These are phyloP conservation scores for Lipotes vexillifer DNA, from an alignment of 2,113 vertebrate genomes.

Conservation along the genomic window DNA sequence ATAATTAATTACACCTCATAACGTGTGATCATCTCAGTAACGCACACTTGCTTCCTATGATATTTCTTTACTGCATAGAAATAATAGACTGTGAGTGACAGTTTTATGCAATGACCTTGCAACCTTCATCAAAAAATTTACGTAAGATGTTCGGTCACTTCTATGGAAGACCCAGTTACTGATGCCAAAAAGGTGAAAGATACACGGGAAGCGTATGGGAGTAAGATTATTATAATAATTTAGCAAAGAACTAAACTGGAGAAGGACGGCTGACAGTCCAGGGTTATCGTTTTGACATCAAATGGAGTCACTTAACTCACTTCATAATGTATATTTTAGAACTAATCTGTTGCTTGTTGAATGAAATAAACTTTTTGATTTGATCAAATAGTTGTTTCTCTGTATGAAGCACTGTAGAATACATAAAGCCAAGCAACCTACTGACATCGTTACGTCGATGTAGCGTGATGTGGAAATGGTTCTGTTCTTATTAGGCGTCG, in stretches of 20 bases:
- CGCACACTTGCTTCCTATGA: conserved; percentile 42
- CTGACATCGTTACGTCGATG: neutral
- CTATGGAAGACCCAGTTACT: conserved; percentile 57
- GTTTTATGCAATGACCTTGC: conserved; percentile 40
- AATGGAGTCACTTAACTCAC: neutral
- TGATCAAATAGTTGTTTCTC: neutral
- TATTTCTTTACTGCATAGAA: conserved; percentile 55
- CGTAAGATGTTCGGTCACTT: conserved; percentile 54
- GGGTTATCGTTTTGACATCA: neutral
- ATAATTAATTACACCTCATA: conserved; percentile 64
- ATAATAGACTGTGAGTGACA: conserved; percentile 59
- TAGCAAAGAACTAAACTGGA: neutral
- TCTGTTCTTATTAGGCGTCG: neutral
- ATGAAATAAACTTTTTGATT: neutral
- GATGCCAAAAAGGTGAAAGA: conserved; percentile 54
- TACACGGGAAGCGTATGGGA: conserved; percentile 29
- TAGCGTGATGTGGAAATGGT: neutral
- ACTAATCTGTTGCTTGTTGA: neutral
- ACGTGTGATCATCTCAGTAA: conserved; percentile 59
- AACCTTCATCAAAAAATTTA: conserved; percentile 21
- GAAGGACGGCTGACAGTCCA: neutral
- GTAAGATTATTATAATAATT: conserved; percentile 43
- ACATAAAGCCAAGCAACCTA: neutral
- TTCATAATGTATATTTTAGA: neutral
- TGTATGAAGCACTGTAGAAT: neutral